These are phyloP conservation scores for Tridacna gigas DNA, from an alignment of 2,888 invertebrate species.

Conservation along the genomic window DNA sequence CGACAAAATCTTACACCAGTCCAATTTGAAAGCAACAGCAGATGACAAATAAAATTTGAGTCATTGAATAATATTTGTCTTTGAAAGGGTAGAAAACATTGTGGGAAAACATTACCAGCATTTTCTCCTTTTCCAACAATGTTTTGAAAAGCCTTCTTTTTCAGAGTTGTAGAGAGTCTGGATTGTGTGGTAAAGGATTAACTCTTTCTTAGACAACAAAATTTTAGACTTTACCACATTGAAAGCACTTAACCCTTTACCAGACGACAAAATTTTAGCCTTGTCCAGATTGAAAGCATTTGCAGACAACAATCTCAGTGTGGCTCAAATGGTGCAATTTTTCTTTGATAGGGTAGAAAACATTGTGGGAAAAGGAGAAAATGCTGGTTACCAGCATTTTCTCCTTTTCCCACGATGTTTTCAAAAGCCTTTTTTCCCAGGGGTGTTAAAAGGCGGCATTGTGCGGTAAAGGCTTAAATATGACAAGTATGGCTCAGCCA, in stretches of 20 bases:
- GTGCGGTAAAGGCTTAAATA: not conserved
- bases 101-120: too few relatives aligned
- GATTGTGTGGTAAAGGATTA: not conserved
- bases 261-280: not conserved
- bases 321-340: too few relatives aligned
- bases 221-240: not conserved
- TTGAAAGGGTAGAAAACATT: too few relatives aligned
- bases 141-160: too few relatives aligned
- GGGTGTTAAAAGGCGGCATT: not conserved
- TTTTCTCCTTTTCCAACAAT: too few relatives aligned
- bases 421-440: not conserved
- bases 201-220: not conserved
- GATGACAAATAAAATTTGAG: too few relatives aligned
- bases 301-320: not conserved
- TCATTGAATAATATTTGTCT: too few relatives aligned
- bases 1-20: too few relatives aligned
- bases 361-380: constrained; percentile 9
- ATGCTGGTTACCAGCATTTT: not conserved
- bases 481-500: too few relatives aligned
- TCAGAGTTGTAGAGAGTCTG: not conserved
- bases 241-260: not conserved
- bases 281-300: not conserved
- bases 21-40: too few relatives aligned
- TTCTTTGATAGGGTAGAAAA: constrained; percentile 1
- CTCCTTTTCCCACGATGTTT: not conserved